Base-by-base conservation (phyloP, 2,113 vertebrate species). In the Ciconia boyciana region DNA sequence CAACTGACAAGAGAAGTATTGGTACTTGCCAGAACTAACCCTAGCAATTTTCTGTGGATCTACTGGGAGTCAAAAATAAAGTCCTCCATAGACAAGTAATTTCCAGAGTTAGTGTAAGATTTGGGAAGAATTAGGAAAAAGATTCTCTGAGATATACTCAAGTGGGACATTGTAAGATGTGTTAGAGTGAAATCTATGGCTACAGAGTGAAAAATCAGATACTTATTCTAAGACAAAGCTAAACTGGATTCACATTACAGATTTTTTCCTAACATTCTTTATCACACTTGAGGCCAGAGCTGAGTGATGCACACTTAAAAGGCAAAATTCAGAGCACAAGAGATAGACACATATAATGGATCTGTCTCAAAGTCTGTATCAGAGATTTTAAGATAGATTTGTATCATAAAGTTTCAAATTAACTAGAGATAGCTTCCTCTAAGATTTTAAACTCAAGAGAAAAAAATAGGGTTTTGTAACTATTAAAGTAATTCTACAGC, bases 401-500 rank as follows among this genome's bases (percentile, higher is more conserved):
- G 29, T 70, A 49, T 18, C 31, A 70, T 4, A 64, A 79, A 49
- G 10, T 55, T 68, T 86, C 31, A 62, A 66, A 57, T 54, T 49
- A 83, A 24, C 9, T 52, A 17, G 13, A 36, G 5, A 48, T 11
- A 65, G 5, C 8, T 85, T 83, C 36, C 34, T 79, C 19, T 39
- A 85, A 82, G 10, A 25, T 85, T 26, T 70, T 75, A 29, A 77
- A 81, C 9, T 64, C 18, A 55, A 48, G 29, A 51, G 32, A 11
- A 55, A 88, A 70, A 58, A 62, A 48, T 5, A 32, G 1, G 1
- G 0, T 0, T 41, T 68, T 55, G 10, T 57, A 74, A 69, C 20
- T 48, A 14, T 29, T 46, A 44, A 64, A 83, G 4, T 48, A 46
- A 65, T 74, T 87, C 8, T 39, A 55, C 25, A 70, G 12, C 6